Evolutionary conservation across 2,113 vertebrate genomes (phyloP).

Genomic region (Malurus melanocephalus): DNA sequence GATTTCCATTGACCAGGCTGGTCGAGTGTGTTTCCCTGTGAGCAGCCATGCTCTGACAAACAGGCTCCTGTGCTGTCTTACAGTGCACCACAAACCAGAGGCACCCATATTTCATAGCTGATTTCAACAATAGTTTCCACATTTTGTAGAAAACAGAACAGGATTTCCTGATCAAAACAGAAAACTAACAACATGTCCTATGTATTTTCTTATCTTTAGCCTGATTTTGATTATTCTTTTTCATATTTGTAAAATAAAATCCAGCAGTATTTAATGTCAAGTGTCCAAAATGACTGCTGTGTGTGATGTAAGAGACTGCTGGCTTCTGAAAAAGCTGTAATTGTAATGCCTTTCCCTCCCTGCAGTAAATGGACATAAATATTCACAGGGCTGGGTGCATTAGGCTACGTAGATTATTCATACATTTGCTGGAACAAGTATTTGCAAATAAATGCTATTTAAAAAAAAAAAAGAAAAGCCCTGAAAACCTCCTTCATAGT

Average conservation of each 20-base stretch:
- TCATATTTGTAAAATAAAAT: background rate
- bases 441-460: background rate
- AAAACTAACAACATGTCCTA: background rate
- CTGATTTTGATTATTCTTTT: background rate
- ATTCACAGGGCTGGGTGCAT: background rate
- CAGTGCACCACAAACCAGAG: background rate
- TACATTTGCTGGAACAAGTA: background rate
- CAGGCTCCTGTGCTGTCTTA: background rate
- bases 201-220: background rate
- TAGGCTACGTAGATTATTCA: background rate
- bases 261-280: background rate
- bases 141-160: background rate
- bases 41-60: background rate
- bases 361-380: background rate
- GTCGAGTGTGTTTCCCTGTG: fast-evolving
- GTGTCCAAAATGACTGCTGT: background rate
- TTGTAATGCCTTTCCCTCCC: background rate
- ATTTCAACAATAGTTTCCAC: background rate
- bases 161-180: background rate
- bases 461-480: background rate
- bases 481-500: background rate
- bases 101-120: background rate
- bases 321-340: background rate
- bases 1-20: background rate
- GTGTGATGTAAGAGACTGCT: background rate